Evolutionary conservation across 2,113 vertebrate genomes (phyloP).

Genomic region (Lepisosteus osseus): DNA sequence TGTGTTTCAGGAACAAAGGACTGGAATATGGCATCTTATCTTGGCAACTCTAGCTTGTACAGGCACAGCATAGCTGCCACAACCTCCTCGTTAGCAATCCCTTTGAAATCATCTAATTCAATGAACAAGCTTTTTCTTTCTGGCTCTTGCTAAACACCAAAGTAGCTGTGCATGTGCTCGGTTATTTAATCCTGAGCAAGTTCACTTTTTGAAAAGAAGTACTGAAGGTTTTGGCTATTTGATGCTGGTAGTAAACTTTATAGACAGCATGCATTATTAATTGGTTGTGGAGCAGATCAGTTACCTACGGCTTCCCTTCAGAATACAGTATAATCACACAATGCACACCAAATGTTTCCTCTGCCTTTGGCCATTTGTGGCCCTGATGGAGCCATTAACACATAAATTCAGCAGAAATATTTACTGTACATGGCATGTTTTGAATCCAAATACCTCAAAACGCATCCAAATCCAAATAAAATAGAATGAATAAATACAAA

Average conservation of each 20-base stretch:
- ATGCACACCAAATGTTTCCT: background rate
- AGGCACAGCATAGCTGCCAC: background rate
- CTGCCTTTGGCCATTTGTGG: background rate
- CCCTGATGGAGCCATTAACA: no score
- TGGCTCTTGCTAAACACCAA: background rate
- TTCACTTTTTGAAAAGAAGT: conserved; percentile 2
- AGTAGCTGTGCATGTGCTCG: background rate
- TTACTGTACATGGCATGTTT: no score
- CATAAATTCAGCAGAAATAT: background rate
- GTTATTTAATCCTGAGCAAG: background rate
- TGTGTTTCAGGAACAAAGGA: background rate
- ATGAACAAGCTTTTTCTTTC: background rate
- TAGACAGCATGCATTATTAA: background rate
- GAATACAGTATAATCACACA: background rate
- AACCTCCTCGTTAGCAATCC: background rate
- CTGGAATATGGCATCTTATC: conserved; percentile 3
- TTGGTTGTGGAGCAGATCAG: background rate
- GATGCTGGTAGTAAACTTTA: background rate
- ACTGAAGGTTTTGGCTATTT: background rate
- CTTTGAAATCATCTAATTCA: background rate
- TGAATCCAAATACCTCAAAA: no score
- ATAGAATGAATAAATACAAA: no score
- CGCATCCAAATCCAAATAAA: no score
- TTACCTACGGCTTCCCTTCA: background rate
- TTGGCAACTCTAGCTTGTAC: background rate